phyloP scores from a whole-genome alignment of 2,888 invertebrate genomes.

The Ophion ellenae region DNA sequence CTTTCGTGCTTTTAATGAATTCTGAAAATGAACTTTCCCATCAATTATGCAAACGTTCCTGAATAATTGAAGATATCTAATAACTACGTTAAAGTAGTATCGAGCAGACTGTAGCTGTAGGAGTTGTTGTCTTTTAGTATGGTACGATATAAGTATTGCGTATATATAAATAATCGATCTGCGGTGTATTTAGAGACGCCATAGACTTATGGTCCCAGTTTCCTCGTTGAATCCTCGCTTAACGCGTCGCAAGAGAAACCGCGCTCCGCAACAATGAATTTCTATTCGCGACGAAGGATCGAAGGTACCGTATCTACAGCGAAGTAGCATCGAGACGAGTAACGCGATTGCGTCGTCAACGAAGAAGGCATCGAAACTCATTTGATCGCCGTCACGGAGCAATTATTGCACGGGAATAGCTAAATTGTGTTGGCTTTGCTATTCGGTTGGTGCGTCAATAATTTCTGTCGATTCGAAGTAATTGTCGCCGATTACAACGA shows the following conservation, averaged over 20 bases:
- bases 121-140: background rate
- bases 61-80: conserved; percentile 45
- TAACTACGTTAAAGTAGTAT: conserved; percentile 5
- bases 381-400: background rate
- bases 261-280: conserved; percentile 29
- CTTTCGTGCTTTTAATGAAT: conserved; percentile 27
- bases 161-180: conserved; percentile 30
- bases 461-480: too few relatives aligned
- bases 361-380: background rate
- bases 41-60: conserved; percentile 23
- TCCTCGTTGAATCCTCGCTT: conserved; percentile 8
- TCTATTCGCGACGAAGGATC: conserved; percentile 33
- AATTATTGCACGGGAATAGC: background rate
- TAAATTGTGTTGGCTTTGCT: background rate
- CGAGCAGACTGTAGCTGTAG: background rate
- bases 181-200: conserved; percentile 1
- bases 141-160: background rate
- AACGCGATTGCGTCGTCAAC: background rate
- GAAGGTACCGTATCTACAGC: conserved; percentile 27
- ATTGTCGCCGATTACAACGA: too few relatives aligned
- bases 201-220: conserved; percentile 20
- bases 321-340: conserved; percentile 5
- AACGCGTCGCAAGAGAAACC: conserved; percentile 44
- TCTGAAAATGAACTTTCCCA: background rate
- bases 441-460: too few relatives aligned